Base-by-base conservation (phyloP, 1,140 invertebrate species). In the Limonius californicus region DNA sequence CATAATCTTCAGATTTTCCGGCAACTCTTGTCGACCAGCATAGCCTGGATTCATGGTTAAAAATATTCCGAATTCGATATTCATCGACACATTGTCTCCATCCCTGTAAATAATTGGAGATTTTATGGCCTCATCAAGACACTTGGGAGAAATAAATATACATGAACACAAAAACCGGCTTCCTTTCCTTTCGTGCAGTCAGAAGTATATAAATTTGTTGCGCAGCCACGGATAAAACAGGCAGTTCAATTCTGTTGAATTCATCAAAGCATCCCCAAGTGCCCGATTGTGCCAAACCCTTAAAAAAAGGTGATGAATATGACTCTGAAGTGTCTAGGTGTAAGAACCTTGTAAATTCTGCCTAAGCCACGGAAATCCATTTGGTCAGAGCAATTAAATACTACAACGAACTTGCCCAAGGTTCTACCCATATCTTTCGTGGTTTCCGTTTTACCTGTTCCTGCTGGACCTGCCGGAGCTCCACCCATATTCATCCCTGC, bases 211-310 rank as follows among this genome's bases (percentile, higher is more conserved):
- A 90, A 0, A 91, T 88, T 77, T 89, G 94, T 0, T 95, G 92
- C 0, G 94, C 92, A 2, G 96, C 92, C 2, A 97, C 94, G 0
- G 94, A 97, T 20, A 97, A 76, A 30, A 97, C 94, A 79, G 96
- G 93, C 0, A 96, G 88, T 0, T 92, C 91, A 62, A 96, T 97
- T 58, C 94, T 82, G 79, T 97, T 97, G 74, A 97, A 97, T 75
- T 97, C 94, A 76, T 97, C 94, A 78, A 97, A 97, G 74, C 93
- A 96, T 18, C 93, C 93, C 93, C 94, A 97, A 6, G 92, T 90
- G n/a, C 94, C 94, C 8, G 92, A 92, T 77, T 95, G 92, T 1
- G 92, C 86, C 18, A 97, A 77, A 12, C 85, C 92, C 86, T 89
- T 95, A n/a, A n/a, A n/a, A n/a, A n/a, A n/a, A n/a, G n/a, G n/a